Evolutionary conservation across 2,888 invertebrate genomes (phyloP).

Genomic region (Mystacides longicornis): DNA sequence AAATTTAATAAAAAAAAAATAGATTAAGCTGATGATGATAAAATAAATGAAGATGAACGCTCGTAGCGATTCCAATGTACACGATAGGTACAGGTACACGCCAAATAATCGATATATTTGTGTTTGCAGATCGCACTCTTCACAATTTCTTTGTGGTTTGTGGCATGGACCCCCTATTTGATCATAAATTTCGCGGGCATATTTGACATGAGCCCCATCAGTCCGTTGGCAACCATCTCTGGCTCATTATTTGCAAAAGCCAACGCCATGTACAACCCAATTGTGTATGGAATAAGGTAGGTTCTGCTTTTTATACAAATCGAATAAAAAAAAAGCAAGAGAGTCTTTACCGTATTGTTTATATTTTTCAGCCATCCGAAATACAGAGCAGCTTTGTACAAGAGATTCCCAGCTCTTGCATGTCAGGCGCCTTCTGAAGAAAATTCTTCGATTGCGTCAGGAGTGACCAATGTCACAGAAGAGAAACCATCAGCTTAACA

Average conservation of each 20-base stretch:
- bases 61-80: too few relatives aligned
- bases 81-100: too few relatives aligned
- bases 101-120: too few relatives aligned
- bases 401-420: constrained; percentile 69
- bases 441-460: constrained; percentile 58
- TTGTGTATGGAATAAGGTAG: constrained; percentile 84
- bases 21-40: too few relatives aligned
- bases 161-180: constrained; percentile 88
- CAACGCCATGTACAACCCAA: constrained; percentile 84
- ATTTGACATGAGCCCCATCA: constrained; percentile 65
- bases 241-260: constrained; percentile 89
- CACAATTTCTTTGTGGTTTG: constrained; percentile 84
- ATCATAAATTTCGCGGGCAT: constrained; percentile 76
- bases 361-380: constrained; percentile 71
- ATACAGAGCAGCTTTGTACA: constrained; percentile 67
- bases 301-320: too few relatives aligned
- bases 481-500: constrained; percentile 57
- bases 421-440: constrained; percentile 58
- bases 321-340: too few relatives aligned
- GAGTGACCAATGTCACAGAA: constrained; percentile 58
- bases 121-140: constrained; percentile 68
- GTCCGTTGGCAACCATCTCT: constrained; percentile 79
- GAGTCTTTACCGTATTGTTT: constrained; percentile 23
- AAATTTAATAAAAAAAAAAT: too few relatives aligned
- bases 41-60: too few relatives aligned